phyloP scores from a whole-genome alignment of 2,797 vertebrate genomes.

The Darevskia nairensis region DNA sequence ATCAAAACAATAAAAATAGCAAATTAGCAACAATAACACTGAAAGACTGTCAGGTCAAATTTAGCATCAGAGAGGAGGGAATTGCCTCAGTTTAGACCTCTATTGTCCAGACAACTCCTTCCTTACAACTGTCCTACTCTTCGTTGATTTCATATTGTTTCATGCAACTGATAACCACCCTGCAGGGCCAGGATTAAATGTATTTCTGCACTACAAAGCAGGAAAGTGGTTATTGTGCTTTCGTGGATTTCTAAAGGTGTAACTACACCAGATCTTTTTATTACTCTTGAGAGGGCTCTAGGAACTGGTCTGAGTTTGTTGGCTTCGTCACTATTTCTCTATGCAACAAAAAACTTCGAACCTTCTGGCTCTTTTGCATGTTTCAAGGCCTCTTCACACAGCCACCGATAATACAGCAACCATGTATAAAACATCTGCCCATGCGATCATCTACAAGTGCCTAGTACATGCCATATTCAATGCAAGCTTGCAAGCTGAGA shows the following conservation, averaged over 20 bases:
- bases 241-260: neutral
- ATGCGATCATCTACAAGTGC: neutral
- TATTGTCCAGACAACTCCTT: neutral
- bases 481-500: neutral
- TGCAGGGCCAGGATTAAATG: neutral
- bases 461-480: neutral
- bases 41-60: neutral
- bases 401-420: neutral
- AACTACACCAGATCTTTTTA: neutral
- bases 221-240: neutral
- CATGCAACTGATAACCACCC: neutral
- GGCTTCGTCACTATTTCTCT: neutral
- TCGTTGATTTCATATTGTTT: neutral
- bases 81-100: neutral
- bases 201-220: neutral
- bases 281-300: neutral
- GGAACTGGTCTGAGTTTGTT: neutral
- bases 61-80: neutral
- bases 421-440: neutral
- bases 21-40: neutral
- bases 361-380: neutral
- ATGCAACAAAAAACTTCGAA: neutral
- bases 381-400: too few species aligned
- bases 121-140: neutral
- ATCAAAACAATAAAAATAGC: neutral